A percentile compares a stretch with the other conserved stretches of the same genome.
Conservation (phyloP, 1,140 invertebrate genomes). For the Himalopsyche phryganea region DNA sequence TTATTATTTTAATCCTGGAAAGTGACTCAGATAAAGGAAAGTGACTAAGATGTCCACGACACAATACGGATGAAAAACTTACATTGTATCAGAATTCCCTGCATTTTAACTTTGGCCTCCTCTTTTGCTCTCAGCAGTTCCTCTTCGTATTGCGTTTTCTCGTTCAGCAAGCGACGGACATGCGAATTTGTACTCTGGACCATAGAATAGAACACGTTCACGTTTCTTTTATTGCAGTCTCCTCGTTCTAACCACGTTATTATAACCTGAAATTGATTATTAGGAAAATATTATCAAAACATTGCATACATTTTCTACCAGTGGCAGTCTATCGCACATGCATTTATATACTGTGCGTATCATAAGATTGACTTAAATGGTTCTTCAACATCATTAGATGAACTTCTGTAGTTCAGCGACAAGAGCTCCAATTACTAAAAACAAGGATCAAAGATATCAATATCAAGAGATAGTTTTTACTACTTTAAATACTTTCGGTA, state of each 20-base stretch:
- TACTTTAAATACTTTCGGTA: too few relatives aligned
- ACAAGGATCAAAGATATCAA: too few relatives aligned
- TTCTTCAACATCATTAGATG: too few relatives aligned
- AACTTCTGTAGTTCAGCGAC: too few relatives aligned
- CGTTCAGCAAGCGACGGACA: constrained; percentile 74
- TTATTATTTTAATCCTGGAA: too few relatives aligned
- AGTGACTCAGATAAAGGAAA: too few relatives aligned
- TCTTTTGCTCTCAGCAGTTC: constrained; percentile 79
- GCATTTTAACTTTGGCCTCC: constrained; percentile 75
- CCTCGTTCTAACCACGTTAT: constrained; percentile 88
- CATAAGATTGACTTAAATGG: too few relatives aligned
- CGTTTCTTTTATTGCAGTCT: constrained; percentile 84
- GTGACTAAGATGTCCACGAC: too few relatives aligned
- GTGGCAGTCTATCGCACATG: background rate
- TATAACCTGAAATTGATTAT: constrained; percentile 60
- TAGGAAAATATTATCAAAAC: background rate
- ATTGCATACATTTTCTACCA: background rate
- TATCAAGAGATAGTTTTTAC: too few relatives aligned
- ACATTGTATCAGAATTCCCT: constrained; percentile 79
- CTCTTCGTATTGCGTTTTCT: constrained; percentile 82
- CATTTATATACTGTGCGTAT: too few relatives aligned
- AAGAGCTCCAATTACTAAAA: too few relatives aligned
- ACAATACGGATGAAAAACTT: constrained; percentile 50
- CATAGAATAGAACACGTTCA: constrained; percentile 89
- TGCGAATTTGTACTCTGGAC: constrained; percentile 92